Evolutionary conservation across 2,888 invertebrate genomes (phyloP).

Genomic region (Diadegma fenestrale): DNA sequence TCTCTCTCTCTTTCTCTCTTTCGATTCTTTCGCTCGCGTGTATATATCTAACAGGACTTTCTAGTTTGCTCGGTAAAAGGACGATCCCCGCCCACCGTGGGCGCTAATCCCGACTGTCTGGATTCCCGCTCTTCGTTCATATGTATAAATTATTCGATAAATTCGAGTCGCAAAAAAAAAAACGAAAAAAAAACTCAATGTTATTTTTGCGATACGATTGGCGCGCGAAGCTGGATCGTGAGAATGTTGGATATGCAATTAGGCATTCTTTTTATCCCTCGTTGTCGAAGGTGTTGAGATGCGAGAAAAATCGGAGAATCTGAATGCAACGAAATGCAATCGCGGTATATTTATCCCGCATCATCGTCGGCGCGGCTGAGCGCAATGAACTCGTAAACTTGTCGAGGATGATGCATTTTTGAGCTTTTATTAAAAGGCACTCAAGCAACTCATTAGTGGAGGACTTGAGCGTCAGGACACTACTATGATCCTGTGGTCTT

Average conservation of each 20-base stretch:
- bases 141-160: constrained; percentile 21
- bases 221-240: constrained; percentile 5
- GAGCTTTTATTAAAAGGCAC: constrained; percentile 43
- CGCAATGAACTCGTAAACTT: constrained; percentile 25
- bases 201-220: constrained; percentile 8
- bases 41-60: constrained; percentile 72
- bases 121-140: constrained; percentile 49
- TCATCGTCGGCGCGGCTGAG: background rate
- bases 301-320: background rate
- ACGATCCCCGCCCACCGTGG: constrained; percentile 71
- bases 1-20: constrained; percentile 5
- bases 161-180: background rate
- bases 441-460: constrained; percentile 24
- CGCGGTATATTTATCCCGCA: constrained; percentile 24
- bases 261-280: background rate
- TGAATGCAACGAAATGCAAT: constrained; percentile 1
- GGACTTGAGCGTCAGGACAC: constrained; percentile 5
- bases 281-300: constrained; percentile 1
- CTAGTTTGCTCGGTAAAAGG: constrained; percentile 72
- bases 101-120: constrained; percentile 67
- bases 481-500: constrained; percentile 19
- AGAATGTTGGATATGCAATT: constrained; percentile 11
- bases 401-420: constrained; percentile 48
- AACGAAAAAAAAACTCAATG: too few relatives aligned
- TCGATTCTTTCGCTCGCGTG: constrained; percentile 2